Base-by-base conservation (phyloP, 2,113 vertebrate genomes). In the Aphelocoma coerulescens region DNA sequence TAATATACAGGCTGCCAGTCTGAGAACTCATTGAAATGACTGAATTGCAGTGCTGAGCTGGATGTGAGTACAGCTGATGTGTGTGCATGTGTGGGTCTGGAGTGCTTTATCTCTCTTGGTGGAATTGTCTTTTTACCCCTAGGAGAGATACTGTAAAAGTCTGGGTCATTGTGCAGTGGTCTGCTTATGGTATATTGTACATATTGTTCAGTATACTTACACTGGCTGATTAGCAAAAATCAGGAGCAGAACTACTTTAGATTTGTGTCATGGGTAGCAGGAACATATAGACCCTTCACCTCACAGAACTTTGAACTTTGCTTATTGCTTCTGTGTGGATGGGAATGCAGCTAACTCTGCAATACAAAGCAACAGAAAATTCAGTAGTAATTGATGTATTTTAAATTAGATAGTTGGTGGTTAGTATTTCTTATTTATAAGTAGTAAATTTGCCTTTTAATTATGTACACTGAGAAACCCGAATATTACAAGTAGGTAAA, bases 371-470 rank as follows among this genome's bases (percentile, higher is more conserved):
- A 82, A 44, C 11, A 62, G 32, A 81, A 95, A 85, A 46, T 72
- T 51, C 59, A 39, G 9, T 46, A 59, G 55, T 79, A 89, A 89
- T 61, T 71, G 43, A 52, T 74, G 39, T 52, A 76, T 90, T 89
- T 85, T 89, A 72, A 72, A 48, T 16, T 54, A 72, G 65, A 26
- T 86, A 49, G 30, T 33, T 90, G 41, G 15, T 73, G 55, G 96
- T 95, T 96, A 93, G 26, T 73, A n/a, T 90, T 88, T 94, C 84
- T 94, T 96, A 95, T 95, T 93, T 95, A 67, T 94, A 74, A 86
- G 18, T 49, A 85, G 68, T 67, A 89, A 73, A 94, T 95, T 90
- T 94, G 49, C 75, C 55, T 96, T 95, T 95, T 91, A 97, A 96
- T 97, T 93, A 93, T 41, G 75, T 74, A 77, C 3, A 0, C 57